Conservation (phyloP, 2,888 invertebrate genomes). For the Empis stercorea region DNA sequence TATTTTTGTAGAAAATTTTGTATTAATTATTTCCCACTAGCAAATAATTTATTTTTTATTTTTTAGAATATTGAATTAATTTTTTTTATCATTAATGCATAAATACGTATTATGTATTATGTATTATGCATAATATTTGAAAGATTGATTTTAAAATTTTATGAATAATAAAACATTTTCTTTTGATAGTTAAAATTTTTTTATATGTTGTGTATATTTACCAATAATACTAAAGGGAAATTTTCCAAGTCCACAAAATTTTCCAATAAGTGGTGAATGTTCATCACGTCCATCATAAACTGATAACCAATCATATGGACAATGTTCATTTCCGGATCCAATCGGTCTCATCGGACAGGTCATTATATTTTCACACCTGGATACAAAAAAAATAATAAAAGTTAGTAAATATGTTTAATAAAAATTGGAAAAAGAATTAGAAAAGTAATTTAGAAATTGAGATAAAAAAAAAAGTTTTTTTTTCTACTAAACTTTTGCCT, state of each 20-base stretch:
- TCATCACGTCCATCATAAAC: slow-evolving; percentile 86
- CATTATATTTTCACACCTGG: slow-evolving; percentile 83
- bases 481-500: too few relatives aligned
- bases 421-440: not conserved
- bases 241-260: slow-evolving; percentile 86
- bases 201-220: too few relatives aligned
- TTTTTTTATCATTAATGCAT: not conserved
- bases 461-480: not conserved
- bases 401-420: too few relatives aligned
- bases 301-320: slow-evolving; percentile 79
- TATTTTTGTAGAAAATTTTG: too few relatives aligned
- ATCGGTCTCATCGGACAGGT: slow-evolving; percentile 88
- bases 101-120: not conserved
- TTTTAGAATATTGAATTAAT: too few relatives aligned
- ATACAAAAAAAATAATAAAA: too few relatives aligned
- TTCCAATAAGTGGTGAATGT: slow-evolving; percentile 74
- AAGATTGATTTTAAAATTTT: too few relatives aligned
- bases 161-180: too few relatives aligned
- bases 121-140: too few relatives aligned
- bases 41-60: too few relatives aligned
- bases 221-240: slow-evolving; percentile 87
- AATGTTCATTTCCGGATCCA: slow-evolving; percentile 74
- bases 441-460: not conserved
- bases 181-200: too few relatives aligned
- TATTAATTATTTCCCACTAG: too few relatives aligned